Evolutionary conservation across 2,888 invertebrate genomes (phyloP), one percentile per base, ranked within the genome.

Genomic region (Empis livida): DNA sequence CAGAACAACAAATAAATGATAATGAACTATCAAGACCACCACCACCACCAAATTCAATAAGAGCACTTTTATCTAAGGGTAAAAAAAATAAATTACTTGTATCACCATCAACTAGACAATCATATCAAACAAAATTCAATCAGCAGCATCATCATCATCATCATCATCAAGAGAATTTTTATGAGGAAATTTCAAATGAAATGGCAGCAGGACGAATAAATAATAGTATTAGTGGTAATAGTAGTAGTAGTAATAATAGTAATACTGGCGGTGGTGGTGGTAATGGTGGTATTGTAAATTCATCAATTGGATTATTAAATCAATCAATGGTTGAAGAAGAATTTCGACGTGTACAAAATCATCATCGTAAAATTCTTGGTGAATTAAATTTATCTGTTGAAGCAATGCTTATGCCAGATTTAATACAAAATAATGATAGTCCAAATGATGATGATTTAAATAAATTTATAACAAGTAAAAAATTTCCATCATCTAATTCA

Each of bases 331-430:
- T 89, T 35, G 87, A 85, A 61, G 88, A 88, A 65, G 89, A 90
- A 69, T 82, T 88, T 46, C 78, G 86, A 45, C 75, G 84, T 54
- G 89, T 91, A 44, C 88, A 89, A 66, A 83, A 81, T 53, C 77
- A 84, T 48, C 90, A 91, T 69, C 80, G 82, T 58, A 75, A 85
- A 61, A 85, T 89, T 56, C 75, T 91, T 53, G 89, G 87, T 41
- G 88, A 91, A 67, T 72, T 91, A 50, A 90, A 90, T 73, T 76
- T 91, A 51, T 85, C 89, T 57, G 85, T 86, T 41, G 90, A 91
- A 71, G 89, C 87, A 42, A 89, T 91, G 88, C 70, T 91, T 54
- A 91, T 90, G 90, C 90, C 89, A 15, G 79, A 82, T 60, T 78
- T 78, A 55, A 67, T 68, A 52, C 68, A 67, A 54, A 68, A 63